Base-by-base conservation (phyloP, 2,888 invertebrate species). In the Andricus quercusramuli region DNA sequence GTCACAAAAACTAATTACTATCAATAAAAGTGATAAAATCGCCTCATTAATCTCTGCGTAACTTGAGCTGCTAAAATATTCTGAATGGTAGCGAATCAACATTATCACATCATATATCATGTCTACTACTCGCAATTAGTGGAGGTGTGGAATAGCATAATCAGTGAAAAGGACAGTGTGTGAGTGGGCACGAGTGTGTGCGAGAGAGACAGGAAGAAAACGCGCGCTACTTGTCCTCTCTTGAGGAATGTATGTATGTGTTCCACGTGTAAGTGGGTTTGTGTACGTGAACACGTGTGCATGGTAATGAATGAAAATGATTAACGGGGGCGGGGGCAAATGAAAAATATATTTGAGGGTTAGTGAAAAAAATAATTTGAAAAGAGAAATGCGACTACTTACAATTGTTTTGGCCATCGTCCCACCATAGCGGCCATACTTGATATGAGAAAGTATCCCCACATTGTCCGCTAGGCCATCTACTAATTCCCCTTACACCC, bases 391-490 rank as follows among this genome's bases (percentile, higher is more conserved):
- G 20, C 68, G 80, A 80, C 78, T 92, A 92, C 92, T 92, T 92
- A 92, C 92, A 90, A 90, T 89, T 91, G 91, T 92, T 92, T 92
- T 92, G 91, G 90, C 92, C 92, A 91, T 92, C 92, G 90, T 91
- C 90, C 91, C 92, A 92, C 91, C 91, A 91, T 91, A 92, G 92
- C 92, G 92, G 92, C 92, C 92, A 92, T 92, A 91, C 92, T 92
- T 91, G 92, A 92, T 92, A 92, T 92, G 92, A 92, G 92, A 92
- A 92, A 92, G 91, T 92, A 91, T 92, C 91, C 91, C 92, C 90
- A 90, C 92, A 91, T 92, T 92, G 91, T 91, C 90, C 90, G 90
- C 91, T 87, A 88, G 90, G 88, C 90, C 90, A 90, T 92, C 91
- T 89, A 90, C 91, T 91, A 92, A 91, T 90, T 90, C 90, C 91